These are phyloP conservation scores for Pomatostomus ruficeps DNA, from an alignment of 2,113 vertebrate genomes.

Conservation along the genomic window DNA sequence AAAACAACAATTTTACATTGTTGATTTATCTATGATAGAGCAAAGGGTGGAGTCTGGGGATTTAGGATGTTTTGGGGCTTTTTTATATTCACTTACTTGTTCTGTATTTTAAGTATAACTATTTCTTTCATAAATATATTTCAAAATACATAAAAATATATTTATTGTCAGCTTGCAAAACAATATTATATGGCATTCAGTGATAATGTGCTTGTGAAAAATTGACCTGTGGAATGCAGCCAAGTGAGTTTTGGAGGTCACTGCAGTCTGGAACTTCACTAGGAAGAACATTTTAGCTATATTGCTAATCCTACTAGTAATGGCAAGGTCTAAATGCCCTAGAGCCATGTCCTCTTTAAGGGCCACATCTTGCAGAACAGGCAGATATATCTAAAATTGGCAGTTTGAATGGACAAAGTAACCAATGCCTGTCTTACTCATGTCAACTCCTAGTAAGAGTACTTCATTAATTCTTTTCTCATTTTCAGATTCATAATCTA, in stretches of 20 bases:
- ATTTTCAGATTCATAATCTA: neutral
- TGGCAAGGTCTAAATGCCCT: neutral
- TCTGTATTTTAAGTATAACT: neutral
- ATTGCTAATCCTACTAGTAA: neutral
- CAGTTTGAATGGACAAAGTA: neutral
- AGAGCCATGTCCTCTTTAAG: neutral
- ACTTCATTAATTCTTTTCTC: neutral
- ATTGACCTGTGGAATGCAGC: neutral
- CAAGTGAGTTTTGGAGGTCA: neutral
- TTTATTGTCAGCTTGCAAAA: neutral
- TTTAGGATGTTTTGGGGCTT: neutral
- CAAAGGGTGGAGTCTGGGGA: neutral
- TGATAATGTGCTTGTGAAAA: neutral
- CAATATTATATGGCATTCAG: neutral
- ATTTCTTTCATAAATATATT: neutral
- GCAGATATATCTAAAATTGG: neutral
- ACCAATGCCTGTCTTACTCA: neutral
- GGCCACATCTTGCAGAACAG: neutral
- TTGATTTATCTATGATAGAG: conserved; percentile 4
- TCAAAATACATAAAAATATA: neutral
- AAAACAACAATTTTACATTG: conserved; percentile 15
- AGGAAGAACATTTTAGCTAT: neutral
- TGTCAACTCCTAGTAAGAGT: neutral
- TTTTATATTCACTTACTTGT: neutral
- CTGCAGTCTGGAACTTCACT: neutral